Evolutionary conservation across 2,888 invertebrate genomes (phyloP).

Genomic region (Erynnis tages): DNA sequence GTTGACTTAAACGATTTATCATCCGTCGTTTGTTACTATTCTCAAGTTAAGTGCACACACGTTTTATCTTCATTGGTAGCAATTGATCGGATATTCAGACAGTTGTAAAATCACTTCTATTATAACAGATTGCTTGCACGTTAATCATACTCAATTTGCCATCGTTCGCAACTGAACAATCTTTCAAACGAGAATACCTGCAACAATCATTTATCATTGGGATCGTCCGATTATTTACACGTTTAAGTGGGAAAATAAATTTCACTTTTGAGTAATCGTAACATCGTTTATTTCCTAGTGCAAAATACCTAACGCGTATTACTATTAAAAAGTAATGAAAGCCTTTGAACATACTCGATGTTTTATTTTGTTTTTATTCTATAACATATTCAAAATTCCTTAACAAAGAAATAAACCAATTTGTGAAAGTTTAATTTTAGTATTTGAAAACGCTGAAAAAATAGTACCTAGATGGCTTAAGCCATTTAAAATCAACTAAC

Average conservation of each 20-base stretch:
- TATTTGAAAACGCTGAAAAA: no score
- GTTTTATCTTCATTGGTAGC: slow-evolving; percentile 11
- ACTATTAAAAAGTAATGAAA: no score
- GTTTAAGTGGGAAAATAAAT: slow-evolving; percentile 13
- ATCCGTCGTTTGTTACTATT: background rate
- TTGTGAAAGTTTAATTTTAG: no score
- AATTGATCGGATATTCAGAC: slow-evolving; percentile 18
- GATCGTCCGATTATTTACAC: slow-evolving; percentile 22
- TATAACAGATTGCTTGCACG: slow-evolving; percentile 22
- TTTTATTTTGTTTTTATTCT: no score
- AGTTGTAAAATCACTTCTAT: slow-evolving; percentile 25
- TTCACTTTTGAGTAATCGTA: slow-evolving; percentile 2
- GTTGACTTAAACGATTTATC: background rate
- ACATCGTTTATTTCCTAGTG: no score
- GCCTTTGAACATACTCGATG: no score
- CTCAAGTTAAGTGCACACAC: slow-evolving; percentile 9
- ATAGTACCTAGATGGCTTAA: no score
- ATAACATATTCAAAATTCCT: no score
- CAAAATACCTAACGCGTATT: no score
- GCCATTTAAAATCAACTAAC: no score
- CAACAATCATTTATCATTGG: slow-evolving; percentile 11
- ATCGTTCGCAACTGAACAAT: slow-evolving; percentile 17
- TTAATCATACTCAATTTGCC: slow-evolving; percentile 20
- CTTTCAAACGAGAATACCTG: slow-evolving; percentile 13
- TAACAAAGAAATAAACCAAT: no score